A percentile compares a stretch with the other conserved stretches of the same genome.
Conservation (phyloP, 2,113 vertebrate species). For the Herpetotheres cachinnans region DNA sequence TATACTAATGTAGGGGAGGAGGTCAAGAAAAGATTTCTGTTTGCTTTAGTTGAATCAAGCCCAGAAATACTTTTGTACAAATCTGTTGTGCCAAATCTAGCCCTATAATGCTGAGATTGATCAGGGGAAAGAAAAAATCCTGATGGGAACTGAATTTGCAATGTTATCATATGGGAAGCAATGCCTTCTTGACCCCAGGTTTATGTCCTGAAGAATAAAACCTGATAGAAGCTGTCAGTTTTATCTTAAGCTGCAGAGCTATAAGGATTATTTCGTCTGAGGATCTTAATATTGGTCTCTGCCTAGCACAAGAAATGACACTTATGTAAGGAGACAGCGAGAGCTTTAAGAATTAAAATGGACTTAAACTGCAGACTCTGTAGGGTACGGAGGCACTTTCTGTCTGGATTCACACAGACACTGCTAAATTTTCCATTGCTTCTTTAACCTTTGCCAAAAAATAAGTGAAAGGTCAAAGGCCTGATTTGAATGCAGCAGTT, state of each 20-base stretch:
- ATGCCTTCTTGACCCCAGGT: conserved; percentile 30
- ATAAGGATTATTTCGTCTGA: conserved; percentile 47
- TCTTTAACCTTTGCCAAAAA: neutral
- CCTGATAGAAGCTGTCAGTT: conserved; percentile 33
- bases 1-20: neutral
- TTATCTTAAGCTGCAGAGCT: conserved; percentile 45
- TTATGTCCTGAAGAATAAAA: conserved; percentile 39
- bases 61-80: neutral
- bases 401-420: neutral
- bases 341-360: conserved; percentile 38
- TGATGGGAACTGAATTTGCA: neutral
- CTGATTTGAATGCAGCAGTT: neutral
- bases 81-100: neutral
- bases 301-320: conserved; percentile 13
- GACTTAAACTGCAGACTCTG: neutral
- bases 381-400: neutral
- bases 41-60: neutral
- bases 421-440: neutral
- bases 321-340: conserved; percentile 22
- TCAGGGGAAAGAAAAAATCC: neutral
- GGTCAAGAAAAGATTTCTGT: neutral
- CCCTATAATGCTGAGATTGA: neutral
- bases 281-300: conserved; percentile 37
- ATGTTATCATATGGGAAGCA: neutral
- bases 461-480: neutral